Evolutionary conservation across 2,888 invertebrate species (phyloP).

Genomic region (Molorchus minor): DNA sequence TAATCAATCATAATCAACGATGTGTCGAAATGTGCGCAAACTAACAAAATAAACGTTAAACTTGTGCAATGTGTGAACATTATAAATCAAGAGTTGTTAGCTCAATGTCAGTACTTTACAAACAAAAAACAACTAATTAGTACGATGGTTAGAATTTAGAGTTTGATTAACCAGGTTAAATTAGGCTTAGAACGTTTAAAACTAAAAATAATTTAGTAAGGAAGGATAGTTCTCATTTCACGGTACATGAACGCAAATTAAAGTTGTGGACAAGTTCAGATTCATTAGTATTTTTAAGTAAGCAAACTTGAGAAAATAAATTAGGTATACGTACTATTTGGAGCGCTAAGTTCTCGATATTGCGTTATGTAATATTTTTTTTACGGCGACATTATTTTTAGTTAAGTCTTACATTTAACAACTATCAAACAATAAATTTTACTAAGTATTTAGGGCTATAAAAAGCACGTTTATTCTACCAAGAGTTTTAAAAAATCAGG

Average conservation of each 20-base stretch:
- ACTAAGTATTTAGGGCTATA: no score
- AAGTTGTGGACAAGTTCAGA: background rate
- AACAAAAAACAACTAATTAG: conserved; percentile 5
- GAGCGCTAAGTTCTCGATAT: background rate
- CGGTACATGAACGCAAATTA: conserved; percentile 14
- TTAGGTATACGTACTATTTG: background rate
- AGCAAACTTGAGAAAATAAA: background rate
- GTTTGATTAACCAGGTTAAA: conserved; percentile 14
- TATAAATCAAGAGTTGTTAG: background rate
- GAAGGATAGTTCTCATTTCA: conserved; percentile 15
- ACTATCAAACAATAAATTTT: no score
- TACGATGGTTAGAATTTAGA: conserved; percentile 10
- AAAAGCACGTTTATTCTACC: no score
- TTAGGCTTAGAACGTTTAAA: conserved; percentile 8
- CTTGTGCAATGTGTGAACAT: conserved; percentile 1
- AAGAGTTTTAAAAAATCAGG: no score
- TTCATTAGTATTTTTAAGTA: no score
- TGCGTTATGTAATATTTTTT: background rate
- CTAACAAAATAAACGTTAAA: background rate
- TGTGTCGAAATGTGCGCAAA: conserved; percentile 16
- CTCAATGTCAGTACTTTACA: background rate
- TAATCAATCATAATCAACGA: conserved; percentile 13
- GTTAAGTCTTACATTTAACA: no score
- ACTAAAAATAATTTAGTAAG: conserved; percentile 12
- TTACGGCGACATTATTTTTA: no score